Percentiles rank a stretch among this genome's conserved stretches.
phyloP scores from a whole-genome alignment of 2,797 vertebrate genomes.

The Delichon dasypus region DNA sequence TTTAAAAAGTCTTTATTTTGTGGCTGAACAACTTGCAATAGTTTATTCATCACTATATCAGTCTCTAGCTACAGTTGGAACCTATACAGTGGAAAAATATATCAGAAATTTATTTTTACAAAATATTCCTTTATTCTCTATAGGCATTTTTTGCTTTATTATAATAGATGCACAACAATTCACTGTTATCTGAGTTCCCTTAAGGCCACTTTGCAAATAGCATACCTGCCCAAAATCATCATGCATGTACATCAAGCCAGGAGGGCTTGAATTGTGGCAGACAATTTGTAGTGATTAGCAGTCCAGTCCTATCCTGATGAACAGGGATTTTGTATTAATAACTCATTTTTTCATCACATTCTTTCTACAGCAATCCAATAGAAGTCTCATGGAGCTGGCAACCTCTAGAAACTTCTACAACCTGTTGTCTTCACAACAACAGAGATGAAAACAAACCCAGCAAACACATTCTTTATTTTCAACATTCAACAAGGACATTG shows the following conservation, averaged over 20 bases:
- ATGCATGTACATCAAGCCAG: background rate
- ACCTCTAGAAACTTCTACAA: background rate
- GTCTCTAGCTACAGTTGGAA: background rate
- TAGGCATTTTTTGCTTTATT: background rate
- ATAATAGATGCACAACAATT: background rate
- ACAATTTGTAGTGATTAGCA: background rate
- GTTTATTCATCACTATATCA: background rate
- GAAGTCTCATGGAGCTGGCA: background rate
- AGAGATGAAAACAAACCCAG: background rate
- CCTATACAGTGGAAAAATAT: background rate
- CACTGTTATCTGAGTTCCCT: background rate
- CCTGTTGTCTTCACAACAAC: background rate
- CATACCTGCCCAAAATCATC: background rate
- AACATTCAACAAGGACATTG: background rate
- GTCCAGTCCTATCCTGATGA: background rate
- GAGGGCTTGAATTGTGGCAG: background rate
- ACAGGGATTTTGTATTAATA: background rate
- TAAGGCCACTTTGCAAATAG: background rate
- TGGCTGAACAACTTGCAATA: background rate
- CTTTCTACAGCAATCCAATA: background rate
- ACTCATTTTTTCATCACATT: background rate
- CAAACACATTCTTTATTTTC: background rate
- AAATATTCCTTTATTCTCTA: background rate
- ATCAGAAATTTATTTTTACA: background rate
- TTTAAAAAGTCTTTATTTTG: background rate